These are phyloP conservation scores for Otus scops DNA, from an alignment of 2,797 vertebrate genomes.

Conservation along the genomic window DNA sequence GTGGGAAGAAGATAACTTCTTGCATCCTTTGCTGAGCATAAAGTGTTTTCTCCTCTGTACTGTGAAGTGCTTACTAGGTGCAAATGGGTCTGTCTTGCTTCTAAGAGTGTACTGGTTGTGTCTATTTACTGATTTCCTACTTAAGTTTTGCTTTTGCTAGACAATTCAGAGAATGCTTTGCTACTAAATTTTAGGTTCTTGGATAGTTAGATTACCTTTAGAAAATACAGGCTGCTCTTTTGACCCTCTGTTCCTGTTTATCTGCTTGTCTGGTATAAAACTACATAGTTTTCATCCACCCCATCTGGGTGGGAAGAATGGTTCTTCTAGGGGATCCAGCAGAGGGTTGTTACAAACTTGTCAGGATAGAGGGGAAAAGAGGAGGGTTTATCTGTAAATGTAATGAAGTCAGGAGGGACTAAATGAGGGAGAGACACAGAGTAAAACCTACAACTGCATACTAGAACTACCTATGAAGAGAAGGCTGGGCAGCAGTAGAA, in stretches of 20 bases:
- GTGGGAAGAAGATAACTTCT: neutral
- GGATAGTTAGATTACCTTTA: neutral
- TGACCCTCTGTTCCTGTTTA: neutral
- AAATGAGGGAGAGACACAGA: neutral
- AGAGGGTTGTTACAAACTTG: neutral
- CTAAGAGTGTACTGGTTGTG: neutral
- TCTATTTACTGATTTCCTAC: neutral
- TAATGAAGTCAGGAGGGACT: neutral
- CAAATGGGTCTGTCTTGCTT: neutral
- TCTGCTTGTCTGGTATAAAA: neutral
- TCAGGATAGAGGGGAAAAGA: neutral
- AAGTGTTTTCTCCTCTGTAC: neutral
- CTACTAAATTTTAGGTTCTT: neutral
- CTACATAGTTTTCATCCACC: neutral
- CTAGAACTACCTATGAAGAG: neutral
- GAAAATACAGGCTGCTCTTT: neutral
- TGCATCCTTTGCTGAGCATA: accelerated
- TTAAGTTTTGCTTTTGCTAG: neutral
- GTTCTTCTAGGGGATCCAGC: neutral
- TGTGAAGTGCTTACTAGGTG: neutral
- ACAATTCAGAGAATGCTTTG: neutral
- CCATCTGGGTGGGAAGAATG: neutral
- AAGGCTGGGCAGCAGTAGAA: neutral
- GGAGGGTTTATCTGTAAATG: neutral
- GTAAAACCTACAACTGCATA: neutral